Evolutionary conservation across 2,113 vertebrate species (phyloP).

Genomic region (Solea senegalensis): DNA sequence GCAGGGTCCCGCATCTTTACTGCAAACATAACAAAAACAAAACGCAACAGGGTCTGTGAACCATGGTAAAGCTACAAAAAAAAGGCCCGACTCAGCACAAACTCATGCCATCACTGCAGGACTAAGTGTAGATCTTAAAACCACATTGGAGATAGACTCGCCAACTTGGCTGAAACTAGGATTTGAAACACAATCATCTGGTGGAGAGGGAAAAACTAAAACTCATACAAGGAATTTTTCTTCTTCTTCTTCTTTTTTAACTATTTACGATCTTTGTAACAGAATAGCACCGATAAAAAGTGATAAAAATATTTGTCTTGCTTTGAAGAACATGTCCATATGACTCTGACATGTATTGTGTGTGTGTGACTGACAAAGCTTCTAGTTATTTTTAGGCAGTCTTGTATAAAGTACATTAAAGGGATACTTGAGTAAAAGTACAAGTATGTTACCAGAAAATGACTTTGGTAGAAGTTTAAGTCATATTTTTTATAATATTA

Average conservation of each 20-base stretch:
- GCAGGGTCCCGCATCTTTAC: slow-evolving; percentile 39
- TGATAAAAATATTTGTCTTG: no score
- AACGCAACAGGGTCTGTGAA: neutral
- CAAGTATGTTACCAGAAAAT: no score
- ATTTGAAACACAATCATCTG: slow-evolving; percentile 55
- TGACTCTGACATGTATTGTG: no score
- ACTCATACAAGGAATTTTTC: slow-evolving; percentile 25
- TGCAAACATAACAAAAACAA: neutral
- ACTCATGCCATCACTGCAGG: slow-evolving; percentile 35
- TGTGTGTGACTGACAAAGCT: no score
- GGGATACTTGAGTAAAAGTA: no score
- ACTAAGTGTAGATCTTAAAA: slow-evolving; percentile 39
- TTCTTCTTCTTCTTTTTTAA: slow-evolving; percentile 11
- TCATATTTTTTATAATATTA: no score
- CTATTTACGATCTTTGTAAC: slow-evolving; percentile 22
- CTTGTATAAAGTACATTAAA: no score
- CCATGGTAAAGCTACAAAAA: neutral
- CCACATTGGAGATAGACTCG: slow-evolving; percentile 39
- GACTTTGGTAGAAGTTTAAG: no score
- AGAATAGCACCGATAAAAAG: neutral
- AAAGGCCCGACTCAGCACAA: slow-evolving; percentile 32
- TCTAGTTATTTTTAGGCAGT: no score
- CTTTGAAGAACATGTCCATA: no score
- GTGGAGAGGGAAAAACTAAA: slow-evolving; percentile 8
- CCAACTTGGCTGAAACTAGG: slow-evolving; percentile 44